A percentile compares a stretch with the other conserved stretches of the same genome.
These are phyloP conservation scores for Drosophila suboccidentalis DNA, from an alignment of 2,888 invertebrate species.

Conservation along the genomic window DNA sequence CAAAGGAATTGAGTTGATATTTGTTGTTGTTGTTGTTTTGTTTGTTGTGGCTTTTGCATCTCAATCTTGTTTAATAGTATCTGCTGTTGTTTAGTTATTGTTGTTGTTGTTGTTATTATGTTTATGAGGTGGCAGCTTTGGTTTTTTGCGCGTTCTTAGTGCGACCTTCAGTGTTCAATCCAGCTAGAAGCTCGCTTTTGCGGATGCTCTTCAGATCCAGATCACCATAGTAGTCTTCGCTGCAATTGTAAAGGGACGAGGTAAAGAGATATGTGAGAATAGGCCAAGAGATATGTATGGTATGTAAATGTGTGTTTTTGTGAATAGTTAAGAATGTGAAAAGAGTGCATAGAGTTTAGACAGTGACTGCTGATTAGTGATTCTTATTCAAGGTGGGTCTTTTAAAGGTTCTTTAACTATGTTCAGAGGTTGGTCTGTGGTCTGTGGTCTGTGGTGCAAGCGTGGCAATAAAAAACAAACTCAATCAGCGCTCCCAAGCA, in stretches of 20 bases:
- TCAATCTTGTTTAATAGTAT: slow-evolving; percentile 48
- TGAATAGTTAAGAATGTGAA: slow-evolving; percentile 38
- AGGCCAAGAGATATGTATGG: slow-evolving; percentile 82
- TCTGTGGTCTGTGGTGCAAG: slow-evolving; percentile 50
- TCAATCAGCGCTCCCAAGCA: slow-evolving; percentile 53
- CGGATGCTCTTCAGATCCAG: slow-evolving; percentile 97
- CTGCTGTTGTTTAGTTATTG: slow-evolving; percentile 45
- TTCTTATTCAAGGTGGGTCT: background rate
- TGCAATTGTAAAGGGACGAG: slow-evolving; percentile 87
- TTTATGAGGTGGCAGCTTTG: slow-evolving; percentile 83
- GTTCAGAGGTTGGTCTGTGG: slow-evolving; percentile 19
- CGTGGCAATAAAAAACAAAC: slow-evolving; percentile 45
- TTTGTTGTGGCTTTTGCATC: slow-evolving; percentile 40
- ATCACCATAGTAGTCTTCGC: slow-evolving; percentile 98
- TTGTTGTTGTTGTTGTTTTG: slow-evolving; percentile 40
- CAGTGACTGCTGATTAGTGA: slow-evolving; percentile 7
- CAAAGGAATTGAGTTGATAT: slow-evolving; percentile 66
- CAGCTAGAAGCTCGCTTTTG: slow-evolving; percentile 96
- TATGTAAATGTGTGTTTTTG: slow-evolving; percentile 42
- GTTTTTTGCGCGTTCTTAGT: slow-evolving; percentile 86
- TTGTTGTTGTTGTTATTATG: slow-evolving; percentile 62
- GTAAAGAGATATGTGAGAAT: slow-evolving; percentile 77
- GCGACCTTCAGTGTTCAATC: slow-evolving; percentile 87
- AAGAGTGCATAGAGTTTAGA: slow-evolving; percentile 9
- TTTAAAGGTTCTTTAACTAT: slow-evolving; percentile 4